Percentiles rank a stretch among this genome's conserved stretches.
Evolutionary conservation across 2,113 vertebrate species (phyloP).

Genomic region (Eptesicus fuscus): DNA sequence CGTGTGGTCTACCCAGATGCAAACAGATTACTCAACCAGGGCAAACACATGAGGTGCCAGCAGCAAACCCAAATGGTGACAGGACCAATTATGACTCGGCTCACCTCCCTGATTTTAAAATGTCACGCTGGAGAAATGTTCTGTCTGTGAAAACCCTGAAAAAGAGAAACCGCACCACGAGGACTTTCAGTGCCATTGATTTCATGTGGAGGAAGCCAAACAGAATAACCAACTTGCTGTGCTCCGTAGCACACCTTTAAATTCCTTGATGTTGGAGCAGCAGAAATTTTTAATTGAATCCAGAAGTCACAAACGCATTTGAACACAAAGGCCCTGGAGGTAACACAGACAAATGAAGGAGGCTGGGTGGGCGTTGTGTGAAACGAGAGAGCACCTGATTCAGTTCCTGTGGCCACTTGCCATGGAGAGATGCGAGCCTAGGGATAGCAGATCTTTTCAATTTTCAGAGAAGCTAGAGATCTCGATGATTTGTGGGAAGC

Average conservation of each 20-base stretch:
- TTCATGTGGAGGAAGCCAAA: not conserved
- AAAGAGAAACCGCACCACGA: not conserved
- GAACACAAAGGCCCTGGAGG: not conserved
- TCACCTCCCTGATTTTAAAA: slow-evolving; percentile 40
- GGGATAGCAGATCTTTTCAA: not conserved
- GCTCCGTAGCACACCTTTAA: not conserved
- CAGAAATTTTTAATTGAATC: not conserved
- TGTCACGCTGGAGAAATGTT: slow-evolving; percentile 31
- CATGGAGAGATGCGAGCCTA: not conserved
- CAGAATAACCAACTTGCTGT: not conserved
- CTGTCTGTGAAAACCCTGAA: not conserved
- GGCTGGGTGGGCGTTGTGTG: fast-evolving
- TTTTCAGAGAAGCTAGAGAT: slow-evolving; percentile 5
- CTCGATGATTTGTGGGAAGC: not conserved
- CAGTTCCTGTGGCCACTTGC: not conserved
- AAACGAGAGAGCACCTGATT: not conserved
- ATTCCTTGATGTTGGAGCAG: not conserved
- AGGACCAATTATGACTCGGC: slow-evolving; percentile 32
- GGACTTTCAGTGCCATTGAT: not conserved
- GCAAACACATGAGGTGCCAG: slow-evolving; percentile 59
- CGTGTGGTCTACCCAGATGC: slow-evolving; percentile 56
- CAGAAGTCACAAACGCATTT: not conserved
- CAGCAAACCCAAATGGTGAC: slow-evolving; percentile 37
- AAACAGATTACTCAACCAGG: slow-evolving; percentile 72
- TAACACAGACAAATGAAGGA: not conserved